A percentile compares a stretch with the other conserved stretches of the same genome.
These are phyloP conservation scores for Pseudachorutes palmiensis DNA, from an alignment of 1,140 invertebrate genomes.

Conservation along the genomic window DNA sequence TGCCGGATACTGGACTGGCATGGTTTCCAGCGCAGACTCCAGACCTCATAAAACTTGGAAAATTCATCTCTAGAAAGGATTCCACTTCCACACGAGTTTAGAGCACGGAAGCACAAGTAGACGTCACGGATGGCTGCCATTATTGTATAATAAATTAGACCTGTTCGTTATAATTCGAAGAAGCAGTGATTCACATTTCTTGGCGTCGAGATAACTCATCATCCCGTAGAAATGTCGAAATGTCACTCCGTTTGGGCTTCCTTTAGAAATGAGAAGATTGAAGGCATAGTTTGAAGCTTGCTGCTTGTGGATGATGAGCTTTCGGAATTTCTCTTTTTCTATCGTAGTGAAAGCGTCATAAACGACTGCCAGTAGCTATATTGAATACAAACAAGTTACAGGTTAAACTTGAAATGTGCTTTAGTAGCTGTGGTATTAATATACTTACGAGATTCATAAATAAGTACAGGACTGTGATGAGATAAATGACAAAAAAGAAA, in stretches of 20 bases:
- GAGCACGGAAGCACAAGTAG: slow-evolving; percentile 69
- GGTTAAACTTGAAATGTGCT: background rate
- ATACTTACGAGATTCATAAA: slow-evolving; percentile 75
- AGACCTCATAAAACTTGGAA: slow-evolving; percentile 64
- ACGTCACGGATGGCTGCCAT: slow-evolving; percentile 61
- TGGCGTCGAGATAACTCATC: slow-evolving; percentile 29
- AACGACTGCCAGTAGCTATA: slow-evolving; percentile 76
- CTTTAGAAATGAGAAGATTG: slow-evolving; percentile 62
- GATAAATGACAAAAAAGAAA: slow-evolving; percentile 79
- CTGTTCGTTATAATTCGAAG: too few species aligned
- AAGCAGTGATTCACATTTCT: slow-evolving; percentile 34
- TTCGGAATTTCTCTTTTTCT: slow-evolving; percentile 79
- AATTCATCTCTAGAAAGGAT: slow-evolving; percentile 64
- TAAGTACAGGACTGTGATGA: slow-evolving; percentile 75
- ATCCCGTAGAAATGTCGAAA: slow-evolving; percentile 69
- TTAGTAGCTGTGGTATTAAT: slow-evolving; percentile 4
- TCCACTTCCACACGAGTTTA: slow-evolving; percentile 61
- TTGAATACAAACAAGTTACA: slow-evolving; percentile 13
- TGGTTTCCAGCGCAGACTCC: slow-evolving; percentile 65
- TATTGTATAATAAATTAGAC: too few species aligned
- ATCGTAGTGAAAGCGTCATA: slow-evolving; percentile 82
- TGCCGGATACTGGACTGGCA: slow-evolving; percentile 36
- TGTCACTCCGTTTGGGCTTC: slow-evolving; percentile 54
- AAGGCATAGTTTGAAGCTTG: slow-evolving; percentile 76
- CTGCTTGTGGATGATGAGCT: slow-evolving; percentile 72